Evolutionary conservation across 2,797 vertebrate genomes (phyloP), one percentile per base, ranked within the genome.

Genomic region (Sitta carolinensis): DNA sequence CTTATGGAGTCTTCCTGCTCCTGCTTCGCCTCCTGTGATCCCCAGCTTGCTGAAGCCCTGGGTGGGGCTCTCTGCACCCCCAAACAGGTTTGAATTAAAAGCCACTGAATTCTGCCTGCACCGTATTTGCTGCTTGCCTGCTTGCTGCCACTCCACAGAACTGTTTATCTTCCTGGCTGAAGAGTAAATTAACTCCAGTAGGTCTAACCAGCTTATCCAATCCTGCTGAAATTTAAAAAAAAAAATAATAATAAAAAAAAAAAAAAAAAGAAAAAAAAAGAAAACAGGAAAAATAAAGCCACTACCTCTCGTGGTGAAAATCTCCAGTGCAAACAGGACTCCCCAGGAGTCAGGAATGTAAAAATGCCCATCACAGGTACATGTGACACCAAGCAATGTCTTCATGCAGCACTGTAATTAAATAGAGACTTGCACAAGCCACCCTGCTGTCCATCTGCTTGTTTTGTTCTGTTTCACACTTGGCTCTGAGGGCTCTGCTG

Each of bases 401-500:
- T 63, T 43, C 95, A 84, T 55, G 87, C 87, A 81, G 85, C 84
- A 58, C 89, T 96, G 94, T 91, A 21, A 96, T 96, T 96, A 95
- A 95, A 96, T 1, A 88, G 82, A 90, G 78, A 96, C 84, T 90
- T 95, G 83, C 94, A 95, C 87, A 95, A 94, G 87, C 66, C 90
- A 30, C 73, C 54, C 52, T 18, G 89, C 57, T 69, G 79, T 92
- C 12, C 1, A 7, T 43, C 32, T 75, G 85, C 4, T 76, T 94
- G 30, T 45, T 93, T 93, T 26, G 5, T 84, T 89, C 38, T 74
- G 79, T 38, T 70, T n/a, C 1, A 3, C 32, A 23, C 43, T 29
- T 3, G 19, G 61, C 72, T 55, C 52, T 6, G n/a, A 32, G 63
- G 2, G 9, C 30, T 55, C 30, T 6, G 36, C 52, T 80, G 1